phyloP scores from a whole-genome alignment of 2,888 invertebrate species.

The Tanaodytes sp. region DNA sequence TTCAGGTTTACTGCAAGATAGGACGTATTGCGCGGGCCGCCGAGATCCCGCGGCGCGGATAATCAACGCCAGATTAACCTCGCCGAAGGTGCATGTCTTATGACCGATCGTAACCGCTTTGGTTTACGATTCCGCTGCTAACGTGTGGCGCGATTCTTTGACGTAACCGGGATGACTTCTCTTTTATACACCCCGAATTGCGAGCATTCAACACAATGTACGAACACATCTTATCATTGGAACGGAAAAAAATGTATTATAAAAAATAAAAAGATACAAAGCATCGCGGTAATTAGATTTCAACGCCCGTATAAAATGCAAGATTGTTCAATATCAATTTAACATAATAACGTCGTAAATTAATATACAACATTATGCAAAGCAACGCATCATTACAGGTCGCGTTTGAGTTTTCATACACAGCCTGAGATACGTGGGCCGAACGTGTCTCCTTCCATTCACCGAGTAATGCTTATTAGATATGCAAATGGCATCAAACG shows the following conservation, averaged over 20 bases:
- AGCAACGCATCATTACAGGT: background rate
- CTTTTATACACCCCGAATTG: constrained; percentile 34
- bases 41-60: constrained; percentile 56
- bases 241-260: no score
- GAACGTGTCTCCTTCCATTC: constrained; percentile 28
- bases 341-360: no score
- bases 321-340: no score
- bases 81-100: constrained; percentile 44
- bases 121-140: constrained; percentile 37
- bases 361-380: constrained; percentile 18
- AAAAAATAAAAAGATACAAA: no score
- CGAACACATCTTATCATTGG: no score
- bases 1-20: constrained; percentile 49
- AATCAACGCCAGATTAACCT: constrained; percentile 59
- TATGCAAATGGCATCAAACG: constrained; percentile 31
- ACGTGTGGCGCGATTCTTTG: constrained; percentile 32
- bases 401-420: constrained; percentile 25
- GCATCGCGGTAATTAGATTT: no score
- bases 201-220: no score
- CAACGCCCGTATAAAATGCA: no score
- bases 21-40: constrained; percentile 34
- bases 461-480: constrained; percentile 35
- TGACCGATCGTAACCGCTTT: constrained; percentile 37
- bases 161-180: constrained; percentile 49
- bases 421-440: no score